These are phyloP conservation scores for Leptestheria dahalacensis DNA, from an alignment of 1,140 invertebrate genomes.

Conservation along the genomic window DNA sequence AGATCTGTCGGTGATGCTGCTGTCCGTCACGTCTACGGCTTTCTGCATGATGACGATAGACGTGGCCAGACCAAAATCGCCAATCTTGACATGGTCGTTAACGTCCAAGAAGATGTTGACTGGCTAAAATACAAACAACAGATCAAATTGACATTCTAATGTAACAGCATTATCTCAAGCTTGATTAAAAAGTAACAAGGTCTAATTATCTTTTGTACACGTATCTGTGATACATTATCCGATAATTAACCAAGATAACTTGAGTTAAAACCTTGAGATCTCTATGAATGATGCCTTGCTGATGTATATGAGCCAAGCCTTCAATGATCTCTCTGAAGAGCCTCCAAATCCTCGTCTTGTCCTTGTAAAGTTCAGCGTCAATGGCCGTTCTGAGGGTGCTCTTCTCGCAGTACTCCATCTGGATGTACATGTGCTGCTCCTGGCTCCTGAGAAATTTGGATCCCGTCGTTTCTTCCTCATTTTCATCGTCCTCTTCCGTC, in stretches of 20 bases:
- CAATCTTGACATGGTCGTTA: slow-evolving; percentile 92
- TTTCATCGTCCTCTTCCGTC: slow-evolving; percentile 17
- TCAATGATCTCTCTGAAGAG: slow-evolving; percentile 86
- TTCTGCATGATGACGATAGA: slow-evolving; percentile 32
- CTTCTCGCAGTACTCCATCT: slow-evolving; percentile 83
- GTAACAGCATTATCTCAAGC: too few species aligned
- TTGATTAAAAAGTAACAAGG: too few species aligned
- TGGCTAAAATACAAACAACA: slow-evolving; percentile 30
- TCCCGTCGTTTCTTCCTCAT: slow-evolving; percentile 17
- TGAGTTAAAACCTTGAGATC: slow-evolving; percentile 56
- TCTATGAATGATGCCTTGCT: slow-evolving; percentile 86
- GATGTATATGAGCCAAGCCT: slow-evolving; percentile 80
- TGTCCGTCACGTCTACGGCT: slow-evolving; percentile 1
- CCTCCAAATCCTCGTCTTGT: slow-evolving; percentile 69
- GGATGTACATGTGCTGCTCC: slow-evolving; percentile 72
- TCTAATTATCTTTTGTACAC: too few species aligned
- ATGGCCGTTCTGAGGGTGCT: slow-evolving; percentile 68
- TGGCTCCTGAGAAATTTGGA: slow-evolving; percentile 15
- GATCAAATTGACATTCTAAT: too few species aligned
- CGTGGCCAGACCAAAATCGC: slow-evolving; percentile 92
- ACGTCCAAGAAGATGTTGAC: slow-evolving; percentile 94
- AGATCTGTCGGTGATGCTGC: slow-evolving; percentile 15
- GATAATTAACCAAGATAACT: not conserved
- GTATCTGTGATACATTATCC: too few species aligned
- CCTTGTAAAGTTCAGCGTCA: slow-evolving; percentile 61